Evolutionary conservation across 2,888 invertebrate genomes (phyloP).

Genomic region (Tipula confusa): DNA sequence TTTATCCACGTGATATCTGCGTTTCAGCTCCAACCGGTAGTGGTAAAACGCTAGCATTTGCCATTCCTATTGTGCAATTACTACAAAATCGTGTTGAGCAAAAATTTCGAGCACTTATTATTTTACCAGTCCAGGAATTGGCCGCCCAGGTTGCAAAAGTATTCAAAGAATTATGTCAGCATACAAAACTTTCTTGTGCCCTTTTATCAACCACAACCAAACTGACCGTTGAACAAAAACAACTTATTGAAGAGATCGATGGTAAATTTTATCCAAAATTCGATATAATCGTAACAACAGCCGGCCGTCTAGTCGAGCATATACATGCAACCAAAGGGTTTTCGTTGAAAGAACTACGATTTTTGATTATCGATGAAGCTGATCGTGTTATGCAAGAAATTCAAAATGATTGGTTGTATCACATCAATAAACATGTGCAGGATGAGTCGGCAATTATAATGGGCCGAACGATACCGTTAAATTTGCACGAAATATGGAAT

Average conservation of each 20-base stretch:
- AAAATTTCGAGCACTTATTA: constrained; percentile 76
- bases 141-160: constrained; percentile 85
- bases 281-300: constrained; percentile 89
- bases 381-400: constrained; percentile 90
- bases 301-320: constrained; percentile 90
- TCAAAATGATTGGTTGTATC: constrained; percentile 85
- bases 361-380: constrained; percentile 93
- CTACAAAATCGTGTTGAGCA: constrained; percentile 59
- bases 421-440: constrained; percentile 66
- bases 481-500: constrained; percentile 42
- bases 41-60: constrained; percentile 94
- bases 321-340: constrained; percentile 78
- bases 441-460: constrained; percentile 53
- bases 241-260: constrained; percentile 53
- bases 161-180: constrained; percentile 64
- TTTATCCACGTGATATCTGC: constrained; percentile 85
- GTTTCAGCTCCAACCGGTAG: constrained; percentile 97
- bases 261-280: constrained; percentile 49
- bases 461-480: constrained; percentile 47
- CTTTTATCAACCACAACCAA: constrained; percentile 65
- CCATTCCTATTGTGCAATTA: constrained; percentile 80
- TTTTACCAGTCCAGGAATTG: constrained; percentile 88
- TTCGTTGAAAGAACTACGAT: constrained; percentile 64
- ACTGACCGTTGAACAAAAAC: constrained; percentile 63
- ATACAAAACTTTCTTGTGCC: constrained; percentile 65